Base-by-base conservation (phyloP, 2,888 invertebrate species). In the Coleophora flavipennella region DNA sequence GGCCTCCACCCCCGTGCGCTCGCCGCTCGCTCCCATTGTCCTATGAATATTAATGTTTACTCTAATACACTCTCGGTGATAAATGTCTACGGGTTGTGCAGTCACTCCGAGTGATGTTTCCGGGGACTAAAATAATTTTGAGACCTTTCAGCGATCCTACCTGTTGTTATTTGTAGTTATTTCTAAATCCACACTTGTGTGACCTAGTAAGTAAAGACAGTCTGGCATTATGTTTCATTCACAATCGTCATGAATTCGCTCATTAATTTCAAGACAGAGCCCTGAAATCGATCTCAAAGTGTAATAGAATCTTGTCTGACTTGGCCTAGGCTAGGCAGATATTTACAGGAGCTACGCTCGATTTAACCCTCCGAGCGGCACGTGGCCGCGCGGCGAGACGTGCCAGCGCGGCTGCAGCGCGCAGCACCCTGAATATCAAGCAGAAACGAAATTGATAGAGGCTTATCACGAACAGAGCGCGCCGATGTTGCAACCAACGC, bases 41-140 rank as follows among this genome's bases (percentile, higher is more conserved):
- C 40, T 39, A 51, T 57, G 55, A 57, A 59, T 59, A 59, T 56
- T 57, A 53, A 59, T 51, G 40, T 42, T 10, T 36, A 41, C 41
- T 44, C 47, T 49, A 46, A 52, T 50, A 49, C 42, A 46, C 41
- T 42, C 33, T 37, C 38, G 44, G 10, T 50, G 50, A 51, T 50
- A 46, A 45, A 47, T 44, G 41, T 39, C 35, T 36, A 9, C 20
- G 12, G 12, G 29, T n/a, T 36, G 36, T 36, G 36, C 28, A 35
- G 9, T 35, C 20, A 20, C 20, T 20, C 20, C 20, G 20, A 6
- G 20, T 20, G 20, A 20, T 4, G 3, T 4, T 3, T 20, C 6
- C 20, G 3, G 20, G 20, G 20, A 6, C 20, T 20, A 20, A 20
- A 20, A n/a, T n/a, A n/a, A 20, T 20, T 20, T 20, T 20, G 20